Conservation (phyloP, 2,797 vertebrate genomes). For the Neosalanx taihuensis region DNA sequence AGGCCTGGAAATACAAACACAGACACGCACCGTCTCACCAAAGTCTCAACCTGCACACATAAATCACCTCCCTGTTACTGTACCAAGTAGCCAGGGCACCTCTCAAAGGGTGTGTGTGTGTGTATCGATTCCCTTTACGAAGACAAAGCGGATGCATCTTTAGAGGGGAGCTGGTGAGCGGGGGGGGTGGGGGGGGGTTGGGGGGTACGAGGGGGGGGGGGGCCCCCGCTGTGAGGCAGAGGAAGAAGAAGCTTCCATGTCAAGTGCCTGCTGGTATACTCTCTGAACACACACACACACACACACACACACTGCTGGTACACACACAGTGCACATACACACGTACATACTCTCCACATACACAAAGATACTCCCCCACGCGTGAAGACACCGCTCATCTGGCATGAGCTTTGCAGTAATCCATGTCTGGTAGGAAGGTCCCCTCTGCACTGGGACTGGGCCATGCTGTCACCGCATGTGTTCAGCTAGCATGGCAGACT, state of each 20-base stretch:
- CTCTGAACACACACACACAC: constrained; percentile 5
- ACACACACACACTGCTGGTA: not conserved
- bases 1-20: constrained; percentile 22
- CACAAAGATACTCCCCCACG: constrained; percentile 12
- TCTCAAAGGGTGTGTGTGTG: constrained; percentile 47
- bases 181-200: constrained; percentile 4
- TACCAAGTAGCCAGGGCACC: constrained; percentile 47
- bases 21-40: constrained; percentile 14
- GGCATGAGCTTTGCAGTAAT: constrained; percentile 61
- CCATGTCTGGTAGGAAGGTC: constrained; percentile 58
- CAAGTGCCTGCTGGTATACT: constrained; percentile 50
- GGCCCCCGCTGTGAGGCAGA: constrained; percentile 68
- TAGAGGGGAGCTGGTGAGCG: constrained; percentile 50
- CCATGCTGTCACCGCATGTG: constrained; percentile 61
- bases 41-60: constrained; percentile 21
- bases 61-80: constrained; percentile 25
- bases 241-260: constrained; percentile 74
- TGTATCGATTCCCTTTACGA: constrained; percentile 73
- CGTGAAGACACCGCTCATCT: constrained; percentile 48
- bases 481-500: constrained; percentile 54
- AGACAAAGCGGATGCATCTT: constrained; percentile 67
- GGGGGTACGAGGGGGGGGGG: constrained; percentile 9
- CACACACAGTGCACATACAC: not conserved
- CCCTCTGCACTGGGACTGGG: constrained; percentile 49
- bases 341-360: not conserved